Base-by-base conservation (phyloP, 2,888 invertebrate species). In the Pristionchus entomophagus region DNA sequence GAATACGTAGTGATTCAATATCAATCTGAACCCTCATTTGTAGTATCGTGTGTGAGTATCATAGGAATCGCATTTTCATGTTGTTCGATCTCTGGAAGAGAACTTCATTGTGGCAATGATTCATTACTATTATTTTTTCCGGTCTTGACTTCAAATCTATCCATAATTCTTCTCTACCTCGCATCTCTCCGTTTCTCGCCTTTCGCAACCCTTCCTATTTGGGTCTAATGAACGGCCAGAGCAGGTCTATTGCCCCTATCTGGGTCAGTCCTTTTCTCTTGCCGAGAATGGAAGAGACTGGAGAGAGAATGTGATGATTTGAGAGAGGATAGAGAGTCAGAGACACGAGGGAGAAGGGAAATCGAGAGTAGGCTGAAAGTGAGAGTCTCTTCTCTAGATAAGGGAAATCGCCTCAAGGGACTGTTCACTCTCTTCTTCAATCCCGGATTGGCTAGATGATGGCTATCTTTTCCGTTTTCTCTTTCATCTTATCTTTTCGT, bases 371-470 rank as follows among this genome's bases (percentile, higher is more conserved):
- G 69, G 38, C 0, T 19, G 62, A 41, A 69, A 69, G 69, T 29
- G 65, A 65, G 26, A 65, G 65, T 65, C 65, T 22, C n/a, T 38
- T 69, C 38, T 69, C 69, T 22, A 38, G 69, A 69, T 69, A 69
- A 69, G 69, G 41, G n/a, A 19, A 69, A n/a, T 19, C 26, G 29
- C 62, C 32, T 32, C 29, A 35, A 38, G 69, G 38, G 69, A 17
- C 35, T 62, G 62, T 62, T 62, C 62, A 32, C 38, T 69, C 38
- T 2, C n/a, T 65, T 35, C 17, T 22, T 38, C 65, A 12, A 35
- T 65, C 38, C 41, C 6, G 38, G 69, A 69, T 69, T n/a, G 22
- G 38, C 69, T 38, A 22, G 19, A 8, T 10, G 6, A 69, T 69
- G 2, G 59, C 59, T 19, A 65, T 69, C 38, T 5, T 38, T 22